phyloP scores from a whole-genome alignment of 2,888 invertebrate genomes.

The Temnothorax ravouxi region DNA sequence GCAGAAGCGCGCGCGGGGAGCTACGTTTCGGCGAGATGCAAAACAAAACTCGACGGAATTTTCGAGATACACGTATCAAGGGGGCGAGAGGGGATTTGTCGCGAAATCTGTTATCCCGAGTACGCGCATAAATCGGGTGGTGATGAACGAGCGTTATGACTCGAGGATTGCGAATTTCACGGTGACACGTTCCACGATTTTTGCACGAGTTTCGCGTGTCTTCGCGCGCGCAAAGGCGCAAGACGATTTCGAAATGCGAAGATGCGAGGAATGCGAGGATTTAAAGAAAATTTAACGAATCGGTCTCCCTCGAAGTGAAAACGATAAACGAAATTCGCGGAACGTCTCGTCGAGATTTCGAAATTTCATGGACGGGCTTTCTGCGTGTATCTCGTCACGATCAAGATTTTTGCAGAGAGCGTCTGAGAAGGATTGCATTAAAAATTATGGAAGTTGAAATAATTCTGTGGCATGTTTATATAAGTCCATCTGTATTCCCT shows the following conservation, averaged over 20 bases:
- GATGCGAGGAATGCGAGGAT: neutral
- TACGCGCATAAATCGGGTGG: slow-evolving; percentile 16
- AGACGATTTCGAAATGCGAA: neutral
- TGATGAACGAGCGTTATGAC: slow-evolving; percentile 20
- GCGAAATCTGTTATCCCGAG: slow-evolving; percentile 41
- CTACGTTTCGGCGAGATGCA: neutral
- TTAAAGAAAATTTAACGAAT: slow-evolving; percentile 33
- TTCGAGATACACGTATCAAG: neutral
- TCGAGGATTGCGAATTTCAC: slow-evolving; percentile 1
- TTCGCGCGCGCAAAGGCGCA: neutral
- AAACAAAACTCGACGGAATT: slow-evolving; percentile 24
- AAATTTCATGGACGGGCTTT: slow-evolving; percentile 7
- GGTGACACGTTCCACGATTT: slow-evolving; percentile 26
- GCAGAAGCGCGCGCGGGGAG: neutral
- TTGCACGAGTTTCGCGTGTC: neutral
- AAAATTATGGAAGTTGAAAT: neutral
- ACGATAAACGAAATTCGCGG: slow-evolving; percentile 39
- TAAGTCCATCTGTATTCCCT: neutral
- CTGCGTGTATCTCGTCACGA: neutral
- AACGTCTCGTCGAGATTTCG: slow-evolving; percentile 32
- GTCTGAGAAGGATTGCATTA: neutral
- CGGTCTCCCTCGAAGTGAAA: slow-evolving; percentile 6
- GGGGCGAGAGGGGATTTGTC: neutral
- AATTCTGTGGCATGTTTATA: neutral
- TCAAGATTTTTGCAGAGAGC: neutral